Evolutionary conservation across 2,797 vertebrate species (phyloP), one percentile per base, ranked within the genome.

Genomic region (Lepilemur septentrionalis): DNA sequence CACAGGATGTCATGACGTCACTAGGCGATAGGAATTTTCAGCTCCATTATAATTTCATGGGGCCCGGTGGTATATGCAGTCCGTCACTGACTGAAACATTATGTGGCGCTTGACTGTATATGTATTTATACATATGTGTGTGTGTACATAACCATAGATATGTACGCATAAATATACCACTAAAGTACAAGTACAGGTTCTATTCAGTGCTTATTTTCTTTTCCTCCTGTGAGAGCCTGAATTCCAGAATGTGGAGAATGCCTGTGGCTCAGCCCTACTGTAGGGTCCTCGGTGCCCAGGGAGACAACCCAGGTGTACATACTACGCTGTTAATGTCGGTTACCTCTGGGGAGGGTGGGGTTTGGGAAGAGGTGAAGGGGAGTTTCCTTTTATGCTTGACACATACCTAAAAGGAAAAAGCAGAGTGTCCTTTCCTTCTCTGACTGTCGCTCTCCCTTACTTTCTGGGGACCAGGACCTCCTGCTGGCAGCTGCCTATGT

Each of bases 401-500:
- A 38, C 13, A 4, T 8, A 2, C 17, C 35, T n/a, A 7, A 22
- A 41, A 70, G 30, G 15, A 30, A 35, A 38, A 69, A 59, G 25
- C 6, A 43, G 38, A 43, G 2, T 23, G 4, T 30, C 46, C n/a
- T 76, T 70, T n/a, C 55, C 17, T 25, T 2, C 38, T 38, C 81
- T 91, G 55, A 93, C 23, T 38, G 2, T 17, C 38, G 20, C 59
- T 41, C 55, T 92, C 75, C n/a, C 32, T 63, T 81, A 2, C 57
- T 93, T 76, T 61, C 46, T 78, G 48, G 75, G 61, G 43, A 89
- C 6, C 75, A 99, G 99, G 98, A 99, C 2, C 98, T 99, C 1
- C 97, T 99, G 55, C 98, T 99, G 97, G 99, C 99, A 0, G 98
- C 99, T 0, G 98, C 99, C 17, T 99, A 99, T 7, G 99, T 99